phyloP scores from a whole-genome alignment of 2,888 invertebrate genomes.

The Epinotia nisella region DNA sequence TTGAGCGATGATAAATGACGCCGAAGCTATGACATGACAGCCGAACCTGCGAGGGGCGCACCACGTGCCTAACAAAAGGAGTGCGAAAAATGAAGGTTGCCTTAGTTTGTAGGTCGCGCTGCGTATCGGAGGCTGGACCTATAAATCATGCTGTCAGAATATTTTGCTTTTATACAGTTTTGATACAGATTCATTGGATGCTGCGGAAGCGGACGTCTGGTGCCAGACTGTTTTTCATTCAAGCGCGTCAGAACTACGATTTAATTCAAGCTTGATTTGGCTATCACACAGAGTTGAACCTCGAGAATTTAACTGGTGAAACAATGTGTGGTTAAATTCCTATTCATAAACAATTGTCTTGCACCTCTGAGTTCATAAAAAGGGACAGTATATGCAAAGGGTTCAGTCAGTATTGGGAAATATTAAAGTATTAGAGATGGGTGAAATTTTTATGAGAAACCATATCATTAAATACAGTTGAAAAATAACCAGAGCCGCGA shows the following conservation, averaged over 20 bases:
- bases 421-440: too few species aligned
- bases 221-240: slow-evolving; percentile 38
- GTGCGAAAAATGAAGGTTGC: slow-evolving; percentile 82
- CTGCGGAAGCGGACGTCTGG: slow-evolving; percentile 35
- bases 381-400: too few species aligned
- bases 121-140: slow-evolving; percentile 75
- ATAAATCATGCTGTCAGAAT: slow-evolving; percentile 80
- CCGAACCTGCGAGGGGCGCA: slow-evolving; percentile 77
- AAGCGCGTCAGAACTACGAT: slow-evolving; percentile 9
- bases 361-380: too few species aligned
- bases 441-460: not conserved
- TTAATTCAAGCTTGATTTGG: not conserved
- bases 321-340: too few species aligned
- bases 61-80: slow-evolving; percentile 81
- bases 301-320: not conserved
- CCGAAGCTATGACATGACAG: slow-evolving; percentile 78
- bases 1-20: slow-evolving; percentile 82
- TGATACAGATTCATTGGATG: slow-evolving; percentile 55
- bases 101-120: slow-evolving; percentile 81
- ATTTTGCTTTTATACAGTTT: slow-evolving; percentile 69
- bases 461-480: too few species aligned
- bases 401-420: too few species aligned
- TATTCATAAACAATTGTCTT: too few species aligned
- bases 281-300: not conserved
- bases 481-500: too few species aligned